phyloP scores from a whole-genome alignment of 2,888 invertebrate genomes.

The Apocheima hispidaria region DNA sequence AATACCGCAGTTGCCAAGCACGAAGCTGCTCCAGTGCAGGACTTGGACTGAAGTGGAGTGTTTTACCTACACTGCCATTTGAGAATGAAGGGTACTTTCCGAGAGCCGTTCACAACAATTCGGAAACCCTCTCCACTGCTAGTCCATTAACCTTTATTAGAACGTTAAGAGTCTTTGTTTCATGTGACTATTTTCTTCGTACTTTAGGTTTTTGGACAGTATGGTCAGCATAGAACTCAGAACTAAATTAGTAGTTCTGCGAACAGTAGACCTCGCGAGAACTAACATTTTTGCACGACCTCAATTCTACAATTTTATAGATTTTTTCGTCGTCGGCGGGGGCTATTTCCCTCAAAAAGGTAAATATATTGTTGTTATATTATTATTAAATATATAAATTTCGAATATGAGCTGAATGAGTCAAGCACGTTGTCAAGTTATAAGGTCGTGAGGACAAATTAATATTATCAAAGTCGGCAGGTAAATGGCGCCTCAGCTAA shows the following conservation, averaged over 20 bases:
- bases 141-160: conserved; percentile 35
- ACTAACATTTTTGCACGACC: too few relatives aligned
- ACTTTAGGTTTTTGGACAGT: conserved; percentile 5
- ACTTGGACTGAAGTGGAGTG: conserved; percentile 47
- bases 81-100: conserved; percentile 40
- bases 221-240: not conserved
- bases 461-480: too few relatives aligned
- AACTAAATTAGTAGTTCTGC: not conserved
- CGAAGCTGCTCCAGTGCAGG: conserved; percentile 27
- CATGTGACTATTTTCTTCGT: conserved; percentile 17
- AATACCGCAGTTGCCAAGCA: conserved; percentile 10
- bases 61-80: conserved; percentile 48
- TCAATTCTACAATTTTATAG: too few relatives aligned
- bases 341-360: too few relatives aligned
- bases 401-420: too few relatives aligned
- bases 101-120: conserved; percentile 25
- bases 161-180: conserved; percentile 24
- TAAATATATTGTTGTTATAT: too few relatives aligned
- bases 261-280: too few relatives aligned
- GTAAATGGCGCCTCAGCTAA: too few relatives aligned
- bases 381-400: too few relatives aligned
- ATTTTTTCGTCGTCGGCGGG: too few relatives aligned
- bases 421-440: too few relatives aligned
- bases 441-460: too few relatives aligned
- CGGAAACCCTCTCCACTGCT: conserved; percentile 33